Evolutionary conservation across 2,797 vertebrate genomes (phyloP), one percentile per base, ranked within the genome.

Genomic region (Telmatherina bonti): DNA sequence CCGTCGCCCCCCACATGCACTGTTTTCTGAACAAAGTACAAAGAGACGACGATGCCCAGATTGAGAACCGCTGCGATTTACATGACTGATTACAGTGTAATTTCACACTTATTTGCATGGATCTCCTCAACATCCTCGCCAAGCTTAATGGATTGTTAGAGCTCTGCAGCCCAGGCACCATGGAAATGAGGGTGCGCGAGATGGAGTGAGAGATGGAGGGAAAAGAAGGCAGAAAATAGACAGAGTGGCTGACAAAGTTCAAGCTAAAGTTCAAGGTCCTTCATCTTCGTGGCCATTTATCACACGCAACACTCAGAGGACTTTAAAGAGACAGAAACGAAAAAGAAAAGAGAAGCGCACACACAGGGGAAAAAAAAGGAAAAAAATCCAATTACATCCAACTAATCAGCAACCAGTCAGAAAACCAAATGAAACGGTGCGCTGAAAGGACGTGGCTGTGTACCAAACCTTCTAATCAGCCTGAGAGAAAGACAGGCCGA

Each of bases 71-170:
- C 24, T 57, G 72, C 57, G 86, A 92, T 91, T 90, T 90, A 90
- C 89, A 91, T 90, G 88, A 89, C 85, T 92, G 92, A 93, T 93
- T 91, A 85, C 62, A 74, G 80, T 72, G 85, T 86, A 81, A 90
- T 92, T 91, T 92, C 89, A 89, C 90, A 90, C 85, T 86, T 88
- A 91, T 90, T 92, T 89, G 87, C 90, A 88, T 85, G 88, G 89
- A 86, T 73, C 72, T 86, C 71, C 85, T 83, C 79, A 67, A 85
- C 89, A 65, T 83, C 82, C 67, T 77, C 27, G 59, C 71, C 7
- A 10, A 62, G 84, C 81, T 86, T 57, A 88, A 93, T 90, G 90
- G 86, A 87, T 86, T 78, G 80, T 78, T 81, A 30, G 72, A 78
- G 81, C 78, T 62, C 59, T 18, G 74, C 72, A 52, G 78, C 59